Base-by-base conservation (phyloP, 2,113 vertebrate species). In the Monarcha castaneiventris region DNA sequence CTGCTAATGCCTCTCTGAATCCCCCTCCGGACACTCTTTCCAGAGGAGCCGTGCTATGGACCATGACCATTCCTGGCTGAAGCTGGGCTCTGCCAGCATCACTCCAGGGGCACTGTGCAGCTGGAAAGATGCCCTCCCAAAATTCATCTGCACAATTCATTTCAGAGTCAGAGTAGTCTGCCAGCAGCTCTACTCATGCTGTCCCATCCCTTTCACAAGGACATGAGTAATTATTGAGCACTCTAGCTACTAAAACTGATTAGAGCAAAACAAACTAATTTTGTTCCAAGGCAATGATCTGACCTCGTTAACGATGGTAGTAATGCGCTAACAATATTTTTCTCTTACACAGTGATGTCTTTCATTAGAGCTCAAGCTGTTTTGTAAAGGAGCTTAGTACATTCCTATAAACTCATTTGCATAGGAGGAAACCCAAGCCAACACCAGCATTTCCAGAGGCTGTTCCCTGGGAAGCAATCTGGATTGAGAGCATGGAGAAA, bases 191-290 rank as follows among this genome's bases (percentile, higher is more conserved):
- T 8, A 37, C 21, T 80, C 86, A 32, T 7, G 16, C 83, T 84
- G 67, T 58, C 90, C 90, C 94, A 63, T 46, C 88, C 58, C 88
- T 44, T 95, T 55, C 88, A 64, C 41, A 66, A 92, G 59, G 79
- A 71, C 90, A 85, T 3, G 21, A 92, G 87, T 87, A 93, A 86
- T 93, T 84, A 92, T 6, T 39, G 33, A 87, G 91, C 77, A 84
- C 44, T 90, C 64, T 33, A 83, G 82, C 79, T 62, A 80, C 86
- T 67, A 67, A 73, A 88, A 74, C 77, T 82, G 89, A 94, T 94
- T 37, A 89, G 25, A 77, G 78, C 74, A 94, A 96, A 95, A 87
- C 71, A 94, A 95, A 93, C 78, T 93, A 37, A 88, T 88, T 90
- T 81, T 14, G 39, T 93, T 81, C 58, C 71, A 81, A 87, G 72